A percentile compares a stretch with the other conserved stretches of the same genome.
Conservation (phyloP, 2,797 vertebrate genomes). For the Lerista edwardsae region DNA sequence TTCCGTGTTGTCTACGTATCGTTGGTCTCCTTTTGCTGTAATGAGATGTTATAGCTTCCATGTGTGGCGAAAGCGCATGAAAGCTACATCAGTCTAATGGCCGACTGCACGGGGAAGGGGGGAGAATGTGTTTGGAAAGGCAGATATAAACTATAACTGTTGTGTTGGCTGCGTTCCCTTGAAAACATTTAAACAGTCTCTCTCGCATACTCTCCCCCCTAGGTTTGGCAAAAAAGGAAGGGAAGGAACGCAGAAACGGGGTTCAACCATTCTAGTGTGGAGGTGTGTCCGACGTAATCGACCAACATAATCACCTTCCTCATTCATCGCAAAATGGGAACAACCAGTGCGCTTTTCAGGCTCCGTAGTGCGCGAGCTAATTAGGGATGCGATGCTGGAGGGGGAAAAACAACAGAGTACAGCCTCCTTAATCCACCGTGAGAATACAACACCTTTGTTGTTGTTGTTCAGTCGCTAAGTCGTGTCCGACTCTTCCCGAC, state of each 20-base stretch:
- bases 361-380: background rate
- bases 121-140: conserved; percentile 23
- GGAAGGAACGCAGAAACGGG: conserved; percentile 1
- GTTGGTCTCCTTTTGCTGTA: conserved; percentile 47
- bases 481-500: too few species aligned
- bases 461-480: too few species aligned
- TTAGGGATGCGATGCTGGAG: rapidly evolving
- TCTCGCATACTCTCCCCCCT: background rate
- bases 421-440: rapidly evolving
- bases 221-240: background rate
- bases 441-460: background rate
- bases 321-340: background rate
- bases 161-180: conserved; percentile 18
- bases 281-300: too few species aligned
- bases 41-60: conserved; percentile 64
- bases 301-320: background rate
- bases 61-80: conserved; percentile 49
- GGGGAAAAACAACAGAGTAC: background rate
- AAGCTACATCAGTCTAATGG: conserved; percentile 61
- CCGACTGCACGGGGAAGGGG: conserved; percentile 36
- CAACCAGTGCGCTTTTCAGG: background rate
- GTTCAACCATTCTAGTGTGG: background rate
- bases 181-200: conserved; percentile 17
- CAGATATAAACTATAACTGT: conserved; percentile 35
- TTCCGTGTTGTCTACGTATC: conserved; percentile 48